Evolutionary conservation across 2,888 invertebrate species (phyloP), one percentile per base, ranked within the genome.

Genomic region (Trachelus tabidus): DNA sequence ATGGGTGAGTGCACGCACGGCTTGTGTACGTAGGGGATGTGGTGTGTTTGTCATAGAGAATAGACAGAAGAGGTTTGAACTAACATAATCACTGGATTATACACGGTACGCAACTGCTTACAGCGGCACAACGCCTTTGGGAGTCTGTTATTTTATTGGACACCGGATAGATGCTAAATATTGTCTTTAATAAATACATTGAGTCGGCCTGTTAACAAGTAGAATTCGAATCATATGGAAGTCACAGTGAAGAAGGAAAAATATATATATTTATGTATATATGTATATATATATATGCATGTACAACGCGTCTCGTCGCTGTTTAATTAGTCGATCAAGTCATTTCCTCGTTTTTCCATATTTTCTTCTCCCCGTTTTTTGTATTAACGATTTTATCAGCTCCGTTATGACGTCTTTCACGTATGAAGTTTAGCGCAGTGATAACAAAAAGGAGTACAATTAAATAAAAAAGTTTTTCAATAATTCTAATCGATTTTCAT

Each of bases 31-130:
- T 56, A 56, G 23, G 23, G 40, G 40, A 56, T 56, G 40, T 56
- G 40, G 40, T 9, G 23, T 56, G 6, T 56, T 56, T 56, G 23
- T 23, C 15, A 56, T 23, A 56, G 40, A 56, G 40, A 56, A 56
- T 56, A 15, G 40, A 56, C 23, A 56, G 40, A 56, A 71, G 71
- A 71, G 31, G 71, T 30, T 71, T 71, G 71, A 71, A 71, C 71
- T 71, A 71, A 71, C 71, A 71, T 71, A 71, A 71, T 71, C 71
- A 71, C 71, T 71, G 71, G 71, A 71, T 71, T 71, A 71, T 71
- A 71, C 71, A 71, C 15, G 33, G 71, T 71, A 71, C 33, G 15
- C 33, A 9, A 71, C 71, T 71, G 71, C 12, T 71, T 33, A 71
- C 71, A 71, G 71, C 31, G 33, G 71, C 71, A 71, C 31, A 31